Base-by-base conservation (phyloP, 2,113 vertebrate genomes). In the Semnornis frantzii region DNA sequence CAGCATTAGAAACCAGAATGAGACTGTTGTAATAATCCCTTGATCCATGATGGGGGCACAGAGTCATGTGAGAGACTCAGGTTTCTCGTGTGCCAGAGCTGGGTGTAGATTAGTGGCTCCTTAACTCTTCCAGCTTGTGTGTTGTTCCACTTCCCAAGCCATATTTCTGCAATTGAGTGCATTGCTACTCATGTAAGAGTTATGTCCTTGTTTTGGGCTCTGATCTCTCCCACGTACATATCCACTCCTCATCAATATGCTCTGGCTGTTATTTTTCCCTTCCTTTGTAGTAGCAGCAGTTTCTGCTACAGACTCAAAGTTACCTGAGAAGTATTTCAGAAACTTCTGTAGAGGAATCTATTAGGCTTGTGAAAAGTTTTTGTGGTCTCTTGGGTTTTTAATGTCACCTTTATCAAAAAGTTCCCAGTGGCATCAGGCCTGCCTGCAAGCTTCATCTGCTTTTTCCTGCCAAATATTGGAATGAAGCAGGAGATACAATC, bases 141-240 rank as follows among this genome's bases (percentile, higher is more conserved):
- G 33, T 31, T 3, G 0, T 62, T 57, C 12, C 28, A 15, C 25
- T 64, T 88, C 33, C 23, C 30, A 58, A 77, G 46, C 34, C 3
- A 2, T n/a, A 15, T 52, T 89, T 58, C 27, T 69, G 27, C 30
- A 42, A 0, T 2, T 0, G 0, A 18, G 30, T 0, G 0, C 21
- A 19, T 44, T 85, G 48, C 66, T 72, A 6, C 44, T 19, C 13
- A 21, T 5, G 0, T 23, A 11, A 25, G 25, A 5, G 27, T 65
- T 70, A 12, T 37, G 17, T 1, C 50, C 52, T 44, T 42, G 21
- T 25, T 70, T 31, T 37, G 79, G 17, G 24, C 24, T 78, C 50
- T 75, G 5, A 30, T 44, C 34, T 55, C 3, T 37, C 6, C 0
- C 15, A 6, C 0, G 15, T 50, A 27, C 3, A 1, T 27, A 42